A percentile compares a stretch with the other conserved stretches of the same genome.
These are phyloP conservation scores for Pongo pygmaeus DNA, from an alignment of 2,113 vertebrate genomes.

Conservation along the genomic window DNA sequence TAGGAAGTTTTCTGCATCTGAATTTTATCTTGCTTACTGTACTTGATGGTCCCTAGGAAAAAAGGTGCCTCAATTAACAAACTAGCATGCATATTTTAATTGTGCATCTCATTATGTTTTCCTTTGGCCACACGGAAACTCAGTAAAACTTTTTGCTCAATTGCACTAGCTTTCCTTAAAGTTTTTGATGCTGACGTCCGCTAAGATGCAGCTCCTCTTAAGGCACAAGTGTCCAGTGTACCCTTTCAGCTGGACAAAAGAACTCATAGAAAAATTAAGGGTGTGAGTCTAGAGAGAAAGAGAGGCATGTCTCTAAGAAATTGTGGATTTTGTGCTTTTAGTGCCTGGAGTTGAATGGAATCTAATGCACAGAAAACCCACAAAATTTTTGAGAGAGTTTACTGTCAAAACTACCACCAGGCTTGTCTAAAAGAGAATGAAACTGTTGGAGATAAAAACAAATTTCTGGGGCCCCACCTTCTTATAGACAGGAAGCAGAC, in stretches of 20 bases:
- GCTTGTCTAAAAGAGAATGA: background rate
- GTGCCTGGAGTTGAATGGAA: background rate
- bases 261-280: background rate
- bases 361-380: background rate
- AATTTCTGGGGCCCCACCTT: background rate
- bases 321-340: background rate
- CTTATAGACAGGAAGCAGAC: background rate
- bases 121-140: background rate
- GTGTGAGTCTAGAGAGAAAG: background rate
- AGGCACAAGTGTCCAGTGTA: background rate
- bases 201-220: background rate
- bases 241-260: background rate
- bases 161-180: background rate
- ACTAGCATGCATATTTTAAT: background rate
- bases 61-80: background rate
- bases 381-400: background rate
- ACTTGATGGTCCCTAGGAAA: background rate
- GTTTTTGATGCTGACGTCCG: background rate
- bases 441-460: background rate
- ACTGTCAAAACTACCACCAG: background rate
- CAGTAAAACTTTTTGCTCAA: background rate
- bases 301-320: background rate
- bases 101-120: background rate
- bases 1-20: background rate
- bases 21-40: background rate